These are phyloP conservation scores for Okamejei kenojei DNA, from an alignment of 2,797 vertebrate species.

Conservation along the genomic window DNA sequence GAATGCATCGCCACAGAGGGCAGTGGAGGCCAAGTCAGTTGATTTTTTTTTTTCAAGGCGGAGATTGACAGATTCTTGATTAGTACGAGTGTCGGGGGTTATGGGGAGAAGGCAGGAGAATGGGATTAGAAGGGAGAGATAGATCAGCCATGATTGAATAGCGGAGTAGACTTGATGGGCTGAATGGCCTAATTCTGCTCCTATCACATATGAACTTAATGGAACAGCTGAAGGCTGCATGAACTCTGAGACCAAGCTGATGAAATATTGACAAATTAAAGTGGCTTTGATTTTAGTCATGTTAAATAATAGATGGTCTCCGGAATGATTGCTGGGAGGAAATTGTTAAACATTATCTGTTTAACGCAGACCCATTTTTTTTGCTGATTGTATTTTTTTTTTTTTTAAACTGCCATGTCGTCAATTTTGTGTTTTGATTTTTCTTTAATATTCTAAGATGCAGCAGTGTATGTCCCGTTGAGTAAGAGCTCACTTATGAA, in stretches of 20 bases:
- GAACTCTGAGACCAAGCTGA: not conserved
- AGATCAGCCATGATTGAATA: too few relatives aligned
- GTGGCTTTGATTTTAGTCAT: too few relatives aligned
- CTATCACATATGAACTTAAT: not conserved
- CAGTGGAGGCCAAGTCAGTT: too few relatives aligned
- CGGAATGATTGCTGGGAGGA: not conserved
- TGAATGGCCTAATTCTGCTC: too few relatives aligned
- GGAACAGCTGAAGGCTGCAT: not conserved
- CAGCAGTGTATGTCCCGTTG: not conserved
- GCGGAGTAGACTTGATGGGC: too few relatives aligned
- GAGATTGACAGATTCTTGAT: too few relatives aligned
- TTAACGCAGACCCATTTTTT: too few relatives aligned
- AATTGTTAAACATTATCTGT: not conserved
- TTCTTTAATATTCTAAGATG: not conserved
- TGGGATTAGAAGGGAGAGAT: too few relatives aligned
- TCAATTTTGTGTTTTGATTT: not conserved
- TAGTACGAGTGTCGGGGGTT: too few relatives aligned
- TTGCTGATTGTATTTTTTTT: not conserved
- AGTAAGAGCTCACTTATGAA: not conserved
- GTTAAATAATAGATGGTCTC: not conserved
- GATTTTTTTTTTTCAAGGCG: too few relatives aligned
- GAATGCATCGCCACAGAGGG: too few relatives aligned
- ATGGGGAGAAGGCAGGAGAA: too few relatives aligned
- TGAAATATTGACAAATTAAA: not conserved
- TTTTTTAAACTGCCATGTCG: not conserved